Percentiles rank a stretch among this genome's conserved stretches.
These are phyloP conservation scores for Coluber constrictor DNA, from an alignment of 2,797 vertebrate genomes.

Conservation along the genomic window DNA sequence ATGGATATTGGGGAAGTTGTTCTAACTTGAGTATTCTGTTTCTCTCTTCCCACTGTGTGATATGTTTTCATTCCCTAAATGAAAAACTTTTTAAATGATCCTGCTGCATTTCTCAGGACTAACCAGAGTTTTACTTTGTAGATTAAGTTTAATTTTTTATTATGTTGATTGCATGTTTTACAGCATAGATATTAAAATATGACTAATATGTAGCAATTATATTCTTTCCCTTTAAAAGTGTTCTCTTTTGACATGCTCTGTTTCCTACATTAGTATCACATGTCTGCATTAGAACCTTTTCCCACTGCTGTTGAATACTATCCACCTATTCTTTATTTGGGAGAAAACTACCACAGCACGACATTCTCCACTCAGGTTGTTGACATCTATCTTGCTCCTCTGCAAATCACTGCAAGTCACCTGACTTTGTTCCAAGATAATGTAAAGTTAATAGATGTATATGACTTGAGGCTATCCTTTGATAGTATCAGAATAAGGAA, in stretches of 20 bases:
- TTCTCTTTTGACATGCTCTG: neutral
- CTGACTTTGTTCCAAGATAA: neutral
- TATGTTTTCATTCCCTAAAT: neutral
- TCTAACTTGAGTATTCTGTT: neutral
- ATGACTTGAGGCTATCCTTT: neutral
- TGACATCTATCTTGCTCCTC: neutral
- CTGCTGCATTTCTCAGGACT: neutral
- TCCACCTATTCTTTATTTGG: neutral
- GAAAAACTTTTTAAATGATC: neutral
- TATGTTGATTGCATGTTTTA: neutral
- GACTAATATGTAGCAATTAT: neutral
- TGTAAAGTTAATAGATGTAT: neutral
- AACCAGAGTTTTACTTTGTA: neutral
- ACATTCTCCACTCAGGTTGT: neutral
- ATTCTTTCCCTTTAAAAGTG: neutral
- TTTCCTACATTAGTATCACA: neutral
- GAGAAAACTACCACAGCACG: neutral
- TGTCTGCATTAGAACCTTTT: neutral
- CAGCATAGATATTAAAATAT: neutral
- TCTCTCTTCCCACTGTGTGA: neutral
- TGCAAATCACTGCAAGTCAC: neutral
- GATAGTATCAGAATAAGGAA: neutral
- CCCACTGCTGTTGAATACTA: neutral
- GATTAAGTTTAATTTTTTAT: neutral
- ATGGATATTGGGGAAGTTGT: neutral